These are phyloP conservation scores for Urocyon cinereoargenteus DNA, from an alignment of 2,797 vertebrate species.

Conservation along the genomic window DNA sequence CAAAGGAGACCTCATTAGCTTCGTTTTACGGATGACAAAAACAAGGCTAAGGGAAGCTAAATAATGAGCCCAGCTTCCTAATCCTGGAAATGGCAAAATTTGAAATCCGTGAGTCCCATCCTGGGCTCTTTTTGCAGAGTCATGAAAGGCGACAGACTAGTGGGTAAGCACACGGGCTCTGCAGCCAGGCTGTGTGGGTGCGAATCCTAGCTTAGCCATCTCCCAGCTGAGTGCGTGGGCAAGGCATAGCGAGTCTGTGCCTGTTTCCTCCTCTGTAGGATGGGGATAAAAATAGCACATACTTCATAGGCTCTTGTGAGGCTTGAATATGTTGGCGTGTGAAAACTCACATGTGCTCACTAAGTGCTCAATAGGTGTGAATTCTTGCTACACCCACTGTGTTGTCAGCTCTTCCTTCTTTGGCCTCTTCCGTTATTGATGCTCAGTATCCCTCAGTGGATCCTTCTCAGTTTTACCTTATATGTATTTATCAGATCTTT, in stretches of 20 bases:
- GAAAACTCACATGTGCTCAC: neutral
- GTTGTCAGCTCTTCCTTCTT: neutral
- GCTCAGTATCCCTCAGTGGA: neutral
- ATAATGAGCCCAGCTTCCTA: neutral
- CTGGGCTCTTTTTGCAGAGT: neutral
- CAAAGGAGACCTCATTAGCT: neutral
- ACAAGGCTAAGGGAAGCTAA: neutral
- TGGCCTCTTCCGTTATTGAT: neutral
- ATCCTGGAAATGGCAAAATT: neutral
- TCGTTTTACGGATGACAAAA: neutral
- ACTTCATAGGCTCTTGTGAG: neutral
- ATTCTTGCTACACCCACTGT: neutral
- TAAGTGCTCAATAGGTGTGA: neutral
- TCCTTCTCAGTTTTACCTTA: neutral
- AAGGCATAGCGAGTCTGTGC: neutral
- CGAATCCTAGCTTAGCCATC: neutral
- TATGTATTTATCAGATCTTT: neutral
- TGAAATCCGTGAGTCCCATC: neutral
- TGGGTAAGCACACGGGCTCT: too few species aligned
- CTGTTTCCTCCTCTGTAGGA: neutral
- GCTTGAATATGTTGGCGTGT: neutral
- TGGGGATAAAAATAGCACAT: too few species aligned
- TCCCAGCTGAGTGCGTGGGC: neutral
- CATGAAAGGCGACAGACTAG: neutral
- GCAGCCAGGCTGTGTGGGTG: fast-evolving